Evolutionary conservation across 2,113 vertebrate species (phyloP).

Genomic region (Tylochromis polylepis): DNA sequence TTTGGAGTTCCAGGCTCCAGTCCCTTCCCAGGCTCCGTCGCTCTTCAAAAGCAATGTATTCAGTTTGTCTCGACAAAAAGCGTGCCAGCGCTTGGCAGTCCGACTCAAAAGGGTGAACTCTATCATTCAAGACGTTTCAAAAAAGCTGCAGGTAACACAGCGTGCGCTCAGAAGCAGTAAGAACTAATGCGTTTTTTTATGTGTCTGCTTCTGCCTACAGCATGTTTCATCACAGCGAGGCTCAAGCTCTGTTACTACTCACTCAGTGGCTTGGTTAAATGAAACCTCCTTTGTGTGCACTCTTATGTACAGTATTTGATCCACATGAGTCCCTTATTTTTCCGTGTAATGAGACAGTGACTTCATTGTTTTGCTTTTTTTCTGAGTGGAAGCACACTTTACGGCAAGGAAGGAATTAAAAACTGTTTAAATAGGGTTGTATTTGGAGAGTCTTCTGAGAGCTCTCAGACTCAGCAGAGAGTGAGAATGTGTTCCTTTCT

Average conservation of each 20-base stretch:
- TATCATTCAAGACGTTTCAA: constrained; percentile 52
- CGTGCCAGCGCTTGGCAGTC: constrained; percentile 38
- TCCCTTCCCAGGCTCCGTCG: constrained; percentile 8
- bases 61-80: constrained; percentile 56
- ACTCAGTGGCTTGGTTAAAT: constrained; percentile 42
- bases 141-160: constrained; percentile 46
- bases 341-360: constrained; percentile 24
- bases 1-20: constrained; percentile 36
- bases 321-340: constrained; percentile 13
- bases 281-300: constrained; percentile 43
- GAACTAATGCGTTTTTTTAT: constrained; percentile 40
- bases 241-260: constrained; percentile 38
- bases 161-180: constrained; percentile 32
- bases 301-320: constrained; percentile 48
- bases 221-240: constrained; percentile 48
- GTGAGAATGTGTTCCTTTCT: neutral
- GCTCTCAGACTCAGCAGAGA: neutral
- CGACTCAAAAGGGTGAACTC: constrained; percentile 37
- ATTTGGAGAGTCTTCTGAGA: neutral
- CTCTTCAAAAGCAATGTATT: constrained; percentile 62
- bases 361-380: neutral
- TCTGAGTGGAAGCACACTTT: neutral
- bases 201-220: constrained; percentile 41
- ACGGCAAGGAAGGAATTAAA: neutral
- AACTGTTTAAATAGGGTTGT: neutral